phyloP scores from a whole-genome alignment of 2,113 vertebrate species.

The Phrynosoma platyrhinos region DNA sequence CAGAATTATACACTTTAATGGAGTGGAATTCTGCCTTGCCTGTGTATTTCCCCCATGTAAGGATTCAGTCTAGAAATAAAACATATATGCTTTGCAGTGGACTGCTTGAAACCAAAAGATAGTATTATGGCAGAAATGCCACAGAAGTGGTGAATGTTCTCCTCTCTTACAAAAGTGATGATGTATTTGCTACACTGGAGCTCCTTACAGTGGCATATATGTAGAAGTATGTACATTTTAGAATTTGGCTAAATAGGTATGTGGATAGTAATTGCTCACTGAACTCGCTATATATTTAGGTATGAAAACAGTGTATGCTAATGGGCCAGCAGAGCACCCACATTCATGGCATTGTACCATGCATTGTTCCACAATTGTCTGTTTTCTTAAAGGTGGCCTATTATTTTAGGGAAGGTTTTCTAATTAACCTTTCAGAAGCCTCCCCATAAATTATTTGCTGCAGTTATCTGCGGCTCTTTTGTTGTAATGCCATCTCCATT shows the following conservation, averaged over 20 bases:
- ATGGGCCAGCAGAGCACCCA: slow-evolving; percentile 30
- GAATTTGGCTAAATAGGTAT: slow-evolving; percentile 9
- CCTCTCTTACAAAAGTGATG: not conserved
- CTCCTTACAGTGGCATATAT: not conserved
- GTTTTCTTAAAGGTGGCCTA: slow-evolving; percentile 43
- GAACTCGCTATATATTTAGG: slow-evolving; percentile 53
- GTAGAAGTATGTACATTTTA: slow-evolving; percentile 30
- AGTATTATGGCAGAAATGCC: not conserved
- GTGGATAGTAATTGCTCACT: slow-evolving; percentile 44
- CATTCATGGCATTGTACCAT: slow-evolving; percentile 47
- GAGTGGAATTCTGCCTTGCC: not conserved
- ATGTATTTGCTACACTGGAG: not conserved
- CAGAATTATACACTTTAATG: not conserved
- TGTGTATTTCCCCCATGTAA: not conserved
- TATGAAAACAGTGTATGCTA: slow-evolving; percentile 60
- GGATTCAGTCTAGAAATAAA: not conserved
- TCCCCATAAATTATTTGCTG: slow-evolving; percentile 33
- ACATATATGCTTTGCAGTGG: not conserved
- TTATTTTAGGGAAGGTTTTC: slow-evolving; percentile 48
- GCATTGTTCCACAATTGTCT: slow-evolving; percentile 24
- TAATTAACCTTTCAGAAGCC: slow-evolving; percentile 45
- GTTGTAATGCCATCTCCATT: slow-evolving; percentile 8
- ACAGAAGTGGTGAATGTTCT: not conserved
- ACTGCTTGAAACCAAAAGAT: not conserved
- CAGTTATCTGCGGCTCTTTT: not conserved